Evolutionary conservation across 2,113 vertebrate species (phyloP).

Genomic region (Pithys albifrons): DNA sequence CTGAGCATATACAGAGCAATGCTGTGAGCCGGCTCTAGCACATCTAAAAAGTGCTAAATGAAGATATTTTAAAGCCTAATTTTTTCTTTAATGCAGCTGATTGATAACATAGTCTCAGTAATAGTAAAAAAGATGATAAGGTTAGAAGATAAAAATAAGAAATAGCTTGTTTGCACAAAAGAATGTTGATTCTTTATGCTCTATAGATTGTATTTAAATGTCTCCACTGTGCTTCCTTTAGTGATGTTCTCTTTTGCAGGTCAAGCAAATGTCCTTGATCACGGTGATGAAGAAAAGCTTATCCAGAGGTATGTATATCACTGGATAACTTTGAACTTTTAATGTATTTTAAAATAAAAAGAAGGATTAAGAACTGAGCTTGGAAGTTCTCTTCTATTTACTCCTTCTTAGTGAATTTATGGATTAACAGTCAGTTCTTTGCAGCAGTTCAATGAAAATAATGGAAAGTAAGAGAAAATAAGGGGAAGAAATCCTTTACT

Average conservation of each 20-base stretch:
- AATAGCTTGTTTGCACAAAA: background rate
- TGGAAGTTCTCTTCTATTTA: background rate
- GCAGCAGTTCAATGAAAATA: background rate
- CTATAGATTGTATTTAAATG: background rate
- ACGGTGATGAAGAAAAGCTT: background rate
- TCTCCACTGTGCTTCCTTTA: background rate
- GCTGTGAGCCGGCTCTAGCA: background rate
- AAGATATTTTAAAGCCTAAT: background rate
- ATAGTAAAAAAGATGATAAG: background rate
- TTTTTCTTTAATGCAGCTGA: background rate
- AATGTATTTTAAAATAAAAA: background rate
- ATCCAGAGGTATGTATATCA: slow-evolving; percentile 57
- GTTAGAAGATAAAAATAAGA: background rate
- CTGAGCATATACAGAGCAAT: background rate
- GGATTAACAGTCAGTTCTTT: background rate
- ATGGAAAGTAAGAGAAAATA: background rate
- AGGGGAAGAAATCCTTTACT: background rate
- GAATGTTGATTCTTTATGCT: background rate
- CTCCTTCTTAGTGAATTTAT: background rate
- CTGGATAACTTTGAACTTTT: background rate
- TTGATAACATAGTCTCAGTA: background rate
- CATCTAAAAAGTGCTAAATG: background rate
- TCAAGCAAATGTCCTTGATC: slow-evolving; percentile 7
- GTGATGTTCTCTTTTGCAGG: slow-evolving; percentile 47
- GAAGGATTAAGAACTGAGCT: background rate